Conservation (phyloP, 2,888 invertebrate genomes). For the Stratiomys singularior region DNA sequence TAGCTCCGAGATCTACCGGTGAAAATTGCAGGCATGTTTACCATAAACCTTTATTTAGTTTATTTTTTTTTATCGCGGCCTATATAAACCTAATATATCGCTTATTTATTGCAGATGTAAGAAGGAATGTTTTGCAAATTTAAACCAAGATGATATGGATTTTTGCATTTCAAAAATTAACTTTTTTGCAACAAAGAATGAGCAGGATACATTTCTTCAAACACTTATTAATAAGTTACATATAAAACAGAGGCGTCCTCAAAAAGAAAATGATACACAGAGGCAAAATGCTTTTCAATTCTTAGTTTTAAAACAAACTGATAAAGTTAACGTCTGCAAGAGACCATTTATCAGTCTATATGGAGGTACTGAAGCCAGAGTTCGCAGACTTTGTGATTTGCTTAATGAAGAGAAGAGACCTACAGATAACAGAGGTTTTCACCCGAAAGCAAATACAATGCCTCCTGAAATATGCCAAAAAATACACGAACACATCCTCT, state of each 20-base stretch:
- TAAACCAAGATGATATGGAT: constrained; percentile 14
- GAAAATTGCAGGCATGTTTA: too few relatives aligned
- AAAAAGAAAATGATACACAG: constrained; percentile 1
- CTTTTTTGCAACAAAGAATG: constrained; percentile 19
- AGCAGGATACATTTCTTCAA: constrained; percentile 23
- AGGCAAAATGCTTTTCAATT: constrained; percentile 22
- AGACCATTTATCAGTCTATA: constrained; percentile 27
- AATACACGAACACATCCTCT: neutral
- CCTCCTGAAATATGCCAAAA: constrained; percentile 8
- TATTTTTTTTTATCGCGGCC: too few relatives aligned
- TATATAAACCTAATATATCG: neutral
- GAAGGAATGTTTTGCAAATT: constrained; percentile 28
- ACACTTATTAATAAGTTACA: constrained; percentile 19
- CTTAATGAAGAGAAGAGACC: neutral
- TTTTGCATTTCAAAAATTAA: constrained; percentile 14
- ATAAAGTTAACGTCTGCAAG: constrained; percentile 25
- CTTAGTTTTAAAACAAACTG: constrained; percentile 23
- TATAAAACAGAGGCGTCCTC: neutral
- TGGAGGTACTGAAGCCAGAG: constrained; percentile 22
- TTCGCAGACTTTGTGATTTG: constrained; percentile 19
- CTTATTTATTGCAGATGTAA: constrained; percentile 9
- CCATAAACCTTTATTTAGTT: too few relatives aligned
- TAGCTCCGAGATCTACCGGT: too few relatives aligned
- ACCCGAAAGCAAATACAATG: neutral
- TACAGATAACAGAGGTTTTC: neutral